Percentiles rank a stretch among this genome's conserved stretches.
Conservation (phyloP, 2,797 vertebrate species). For the Coilia nasus region DNA sequence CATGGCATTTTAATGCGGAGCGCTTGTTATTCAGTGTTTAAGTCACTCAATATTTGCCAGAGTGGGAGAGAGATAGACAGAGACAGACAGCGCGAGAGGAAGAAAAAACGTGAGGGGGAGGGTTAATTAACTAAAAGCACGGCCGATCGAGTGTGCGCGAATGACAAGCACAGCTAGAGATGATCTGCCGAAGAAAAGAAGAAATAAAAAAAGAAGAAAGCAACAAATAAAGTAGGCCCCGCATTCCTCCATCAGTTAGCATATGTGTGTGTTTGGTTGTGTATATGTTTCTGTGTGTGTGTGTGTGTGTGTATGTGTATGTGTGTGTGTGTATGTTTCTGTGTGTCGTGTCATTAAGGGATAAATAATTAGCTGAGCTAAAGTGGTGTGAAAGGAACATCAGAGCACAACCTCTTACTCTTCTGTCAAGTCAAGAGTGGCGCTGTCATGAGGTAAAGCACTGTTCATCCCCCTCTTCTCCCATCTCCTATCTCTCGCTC, state of each 20-base stretch:
- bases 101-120: not conserved
- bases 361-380: not conserved
- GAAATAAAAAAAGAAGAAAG: not conserved
- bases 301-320: not conserved
- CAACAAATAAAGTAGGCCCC: not conserved
- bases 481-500: not conserved
- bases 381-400: conserved; percentile 1
- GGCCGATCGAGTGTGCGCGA: not conserved
- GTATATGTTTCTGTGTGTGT: not conserved
- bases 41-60: conserved; percentile 31
- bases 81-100: not conserved
- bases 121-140: conserved; percentile 7
- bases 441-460: not conserved
- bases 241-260: not conserved
- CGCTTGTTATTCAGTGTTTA: conserved; percentile 35
- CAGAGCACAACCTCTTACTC: conserved; percentile 2
- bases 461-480: not conserved
- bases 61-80: not conserved
- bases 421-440: not conserved
- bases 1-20: conserved; percentile 45
- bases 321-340: not conserved
- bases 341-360: not conserved
- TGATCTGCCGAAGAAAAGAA: not conserved
- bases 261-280: not conserved
- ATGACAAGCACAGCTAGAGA: conserved; percentile 13